Evolutionary conservation across 2,888 invertebrate species (phyloP).

Genomic region (Synanthedon tipuliformis): DNA sequence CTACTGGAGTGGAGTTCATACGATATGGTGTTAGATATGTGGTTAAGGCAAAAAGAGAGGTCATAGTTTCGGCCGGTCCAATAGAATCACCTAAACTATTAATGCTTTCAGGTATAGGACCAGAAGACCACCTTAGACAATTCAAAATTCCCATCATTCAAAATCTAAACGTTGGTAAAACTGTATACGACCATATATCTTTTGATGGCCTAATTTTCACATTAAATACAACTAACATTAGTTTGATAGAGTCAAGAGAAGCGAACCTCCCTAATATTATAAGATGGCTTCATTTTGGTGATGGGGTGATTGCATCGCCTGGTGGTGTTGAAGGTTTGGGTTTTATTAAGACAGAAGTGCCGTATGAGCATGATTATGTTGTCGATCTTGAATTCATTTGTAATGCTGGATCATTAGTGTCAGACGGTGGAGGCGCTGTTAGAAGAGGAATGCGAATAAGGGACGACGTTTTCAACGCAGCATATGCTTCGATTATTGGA

Average conservation of each 20-base stretch:
- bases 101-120: slow-evolving; percentile 77
- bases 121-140: slow-evolving; percentile 41
- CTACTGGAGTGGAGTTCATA: slow-evolving; percentile 71
- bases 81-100: slow-evolving; percentile 84
- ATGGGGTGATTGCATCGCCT: slow-evolving; percentile 49
- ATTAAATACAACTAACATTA: slow-evolving; percentile 13
- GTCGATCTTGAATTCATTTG: slow-evolving; percentile 69
- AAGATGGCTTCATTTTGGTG: slow-evolving; percentile 14
- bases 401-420: slow-evolving; percentile 61
- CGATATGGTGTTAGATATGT: slow-evolving; percentile 42
- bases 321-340: slow-evolving; percentile 70
- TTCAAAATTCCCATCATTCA: slow-evolving; percentile 59
- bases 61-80: slow-evolving; percentile 81
- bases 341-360: slow-evolving; percentile 58
- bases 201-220: slow-evolving; percentile 33
- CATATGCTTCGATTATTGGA: slow-evolving; percentile 51
- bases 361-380: slow-evolving; percentile 48
- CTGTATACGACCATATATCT: slow-evolving; percentile 59
- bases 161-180: slow-evolving; percentile 70
- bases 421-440: slow-evolving; percentile 48
- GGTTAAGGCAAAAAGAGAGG: slow-evolving; percentile 73
- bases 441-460: slow-evolving; percentile 51
- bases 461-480: slow-evolving; percentile 48
- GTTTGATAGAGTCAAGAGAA: slow-evolving; percentile 9
- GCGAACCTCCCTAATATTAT: slow-evolving; percentile 7